phyloP scores from a whole-genome alignment of 2,888 invertebrate species.

The Xanthorhoe spadicearia region DNA sequence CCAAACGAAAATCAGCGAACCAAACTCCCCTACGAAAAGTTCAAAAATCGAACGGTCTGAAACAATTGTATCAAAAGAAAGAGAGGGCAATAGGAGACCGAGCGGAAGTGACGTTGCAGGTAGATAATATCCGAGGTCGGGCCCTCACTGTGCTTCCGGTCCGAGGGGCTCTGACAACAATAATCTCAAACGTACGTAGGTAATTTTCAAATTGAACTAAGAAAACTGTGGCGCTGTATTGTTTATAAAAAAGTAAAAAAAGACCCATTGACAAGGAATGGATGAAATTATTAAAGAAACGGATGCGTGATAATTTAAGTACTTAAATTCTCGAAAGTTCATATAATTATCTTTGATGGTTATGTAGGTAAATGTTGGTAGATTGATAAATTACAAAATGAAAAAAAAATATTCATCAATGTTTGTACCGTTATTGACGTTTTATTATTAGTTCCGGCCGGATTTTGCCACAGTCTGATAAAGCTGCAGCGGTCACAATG shows the following conservation, averaged over 20 bases:
- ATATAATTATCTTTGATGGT: too few species aligned
- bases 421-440: too few species aligned
- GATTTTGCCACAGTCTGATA: too few species aligned
- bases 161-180: constrained; percentile 66
- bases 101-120: constrained; percentile 81
- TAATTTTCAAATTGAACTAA: constrained; percentile 73
- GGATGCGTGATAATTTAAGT: too few species aligned
- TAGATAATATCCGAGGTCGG: constrained; percentile 72
- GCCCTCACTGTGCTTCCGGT: constrained; percentile 75
- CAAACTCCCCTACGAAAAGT: constrained; percentile 52
- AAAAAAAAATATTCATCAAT: too few species aligned
- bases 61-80: constrained; percentile 47
- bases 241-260: not conserved
- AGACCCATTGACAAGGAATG: too few species aligned
- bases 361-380: too few species aligned
- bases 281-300: too few species aligned
- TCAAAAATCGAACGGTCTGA: constrained; percentile 54
- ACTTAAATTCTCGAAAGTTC: too few species aligned
- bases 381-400: too few species aligned
- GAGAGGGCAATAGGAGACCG: constrained; percentile 50
- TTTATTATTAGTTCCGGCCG: too few species aligned
- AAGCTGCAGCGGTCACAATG: too few species aligned
- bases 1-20: constrained; percentile 37
- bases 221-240: constrained; percentile 51
- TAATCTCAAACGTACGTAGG: constrained; percentile 79